phyloP scores from a whole-genome alignment of 2,113 vertebrate species.

The Indicator maculatus region DNA sequence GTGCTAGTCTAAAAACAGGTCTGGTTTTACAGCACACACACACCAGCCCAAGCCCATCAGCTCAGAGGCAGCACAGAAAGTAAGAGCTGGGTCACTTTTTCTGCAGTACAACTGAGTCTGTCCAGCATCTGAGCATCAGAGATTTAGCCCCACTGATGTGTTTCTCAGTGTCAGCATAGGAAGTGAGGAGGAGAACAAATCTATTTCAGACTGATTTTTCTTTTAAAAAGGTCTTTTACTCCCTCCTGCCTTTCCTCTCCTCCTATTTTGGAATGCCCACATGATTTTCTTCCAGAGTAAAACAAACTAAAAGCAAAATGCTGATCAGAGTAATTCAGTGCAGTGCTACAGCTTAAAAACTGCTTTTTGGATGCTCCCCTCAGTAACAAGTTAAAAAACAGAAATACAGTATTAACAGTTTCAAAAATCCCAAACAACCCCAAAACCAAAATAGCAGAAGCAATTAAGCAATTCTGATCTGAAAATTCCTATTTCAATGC shows the following conservation, averaged over 20 bases:
- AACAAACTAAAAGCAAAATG: background rate
- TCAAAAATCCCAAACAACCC: conserved; percentile 4
- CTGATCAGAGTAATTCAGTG: conserved; percentile 35
- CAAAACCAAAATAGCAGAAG: conserved; percentile 1
- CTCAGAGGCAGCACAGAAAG: conserved; percentile 21
- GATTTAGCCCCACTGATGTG: background rate
- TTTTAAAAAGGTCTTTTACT: background rate
- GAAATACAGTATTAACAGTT: background rate
- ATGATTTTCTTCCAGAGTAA: background rate
- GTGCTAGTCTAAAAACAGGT: conserved; percentile 65
- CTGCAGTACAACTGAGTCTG: conserved; percentile 41
- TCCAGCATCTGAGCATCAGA: conserved; percentile 4
- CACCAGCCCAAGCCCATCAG: conserved; percentile 43
- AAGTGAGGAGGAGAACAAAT: background rate
- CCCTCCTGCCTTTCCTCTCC: background rate
- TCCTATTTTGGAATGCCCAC: conserved; percentile 1
- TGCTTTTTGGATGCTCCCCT: conserved; percentile 14
- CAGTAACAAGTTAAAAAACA: background rate
- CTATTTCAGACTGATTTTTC: background rate
- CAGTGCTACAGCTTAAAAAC: conserved; percentile 43
- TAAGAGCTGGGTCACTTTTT: conserved; percentile 1
- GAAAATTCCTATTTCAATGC: background rate
- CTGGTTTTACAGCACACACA: conserved; percentile 64
- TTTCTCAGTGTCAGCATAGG: background rate
- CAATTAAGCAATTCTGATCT: conserved; percentile 8